These are phyloP conservation scores for Chromis chromis DNA, from an alignment of 2,797 vertebrate genomes.

Conservation along the genomic window DNA sequence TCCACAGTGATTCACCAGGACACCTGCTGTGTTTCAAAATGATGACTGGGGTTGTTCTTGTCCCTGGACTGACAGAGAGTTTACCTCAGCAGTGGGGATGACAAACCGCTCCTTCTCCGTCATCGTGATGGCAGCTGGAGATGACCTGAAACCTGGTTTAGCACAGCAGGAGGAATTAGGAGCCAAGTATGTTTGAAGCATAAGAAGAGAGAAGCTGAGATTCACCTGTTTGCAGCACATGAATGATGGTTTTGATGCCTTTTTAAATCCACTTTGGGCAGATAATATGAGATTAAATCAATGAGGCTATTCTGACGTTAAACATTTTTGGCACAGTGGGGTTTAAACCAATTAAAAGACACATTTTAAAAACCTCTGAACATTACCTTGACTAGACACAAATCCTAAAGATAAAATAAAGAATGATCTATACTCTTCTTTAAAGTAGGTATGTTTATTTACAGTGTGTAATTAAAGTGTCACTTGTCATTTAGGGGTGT, in stretches of 20 bases:
- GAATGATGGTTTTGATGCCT: not conserved
- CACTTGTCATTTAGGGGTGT: not conserved
- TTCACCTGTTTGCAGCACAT: not conserved
- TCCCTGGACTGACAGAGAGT: conserved; percentile 18
- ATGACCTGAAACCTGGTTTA: conserved; percentile 68
- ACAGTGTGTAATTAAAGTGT: not conserved
- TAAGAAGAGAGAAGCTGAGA: not conserved
- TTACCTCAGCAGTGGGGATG: conserved; percentile 81
- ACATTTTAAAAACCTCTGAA: too few relatives aligned
- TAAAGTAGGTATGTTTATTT: not conserved
- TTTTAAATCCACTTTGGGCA: not conserved
- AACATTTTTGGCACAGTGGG: not conserved
- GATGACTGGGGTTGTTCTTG: conserved; percentile 45
- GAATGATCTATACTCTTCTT: not conserved
- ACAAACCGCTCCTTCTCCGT: conserved; percentile 79
- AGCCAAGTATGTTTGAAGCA: not conserved
- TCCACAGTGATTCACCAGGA: conserved; percentile 38
- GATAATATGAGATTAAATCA: not conserved
- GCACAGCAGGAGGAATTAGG: conserved; percentile 31
- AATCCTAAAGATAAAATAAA: not conserved
- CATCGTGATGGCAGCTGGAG: conserved; percentile 82
- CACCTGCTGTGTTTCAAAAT: conserved; percentile 20
- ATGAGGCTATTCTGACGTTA: too few relatives aligned
- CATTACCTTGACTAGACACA: too few relatives aligned
- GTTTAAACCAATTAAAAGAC: not conserved